Base-by-base conservation (phyloP, 2,888 invertebrate species). In the Pasiphila rectangulata region DNA sequence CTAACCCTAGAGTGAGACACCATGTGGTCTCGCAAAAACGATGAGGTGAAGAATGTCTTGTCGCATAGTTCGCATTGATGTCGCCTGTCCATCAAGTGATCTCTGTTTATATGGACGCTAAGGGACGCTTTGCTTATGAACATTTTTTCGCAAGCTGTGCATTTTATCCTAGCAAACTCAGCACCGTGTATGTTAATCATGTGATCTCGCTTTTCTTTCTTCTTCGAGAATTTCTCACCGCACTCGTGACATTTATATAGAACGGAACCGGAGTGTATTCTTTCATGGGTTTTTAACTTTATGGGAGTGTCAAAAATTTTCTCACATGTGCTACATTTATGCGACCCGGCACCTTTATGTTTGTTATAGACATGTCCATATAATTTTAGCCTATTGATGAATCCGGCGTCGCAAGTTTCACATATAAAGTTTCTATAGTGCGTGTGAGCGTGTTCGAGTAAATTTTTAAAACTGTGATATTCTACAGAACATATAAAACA, bases 291-390 rank as follows among this genome's bases (percentile, higher is more conserved):
- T 32, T 78, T 79, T 39, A 81, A 65, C 12, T 85, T 83, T 16
- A 80, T 68, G 20, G 73, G 69, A 0, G 81, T 87, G 10, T 84
- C 73, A 53, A 89, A 90, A 0, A 78, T 66, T 58, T 89, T 89
- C 0, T 75, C 59, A 46, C 90, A 90, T 30, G 64, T 72, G 0
- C 68, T 66, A 39, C 90, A 90, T 12, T 64, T 59, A 29, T 72
- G 75, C 0, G 54, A 57, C 0, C 83, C 83, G 2, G 61, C 43
- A 4, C 35, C 69, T 46, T 65, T 67, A 35, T 83, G 83, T 37
- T 50, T 50, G 7, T 72, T 50, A 9, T 72, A 68, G 10, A 64
- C 57, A 38, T 84, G 83, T 0, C 64, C 59, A 9, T 66, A 64
- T 2, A 75, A 42, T 47, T 68, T 67, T 3, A 66, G 55, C 21